Evolutionary conservation across 2,888 invertebrate genomes (phyloP), one percentile per base, ranked within the genome.

Genomic region (Ariolimax columbianus): DNA sequence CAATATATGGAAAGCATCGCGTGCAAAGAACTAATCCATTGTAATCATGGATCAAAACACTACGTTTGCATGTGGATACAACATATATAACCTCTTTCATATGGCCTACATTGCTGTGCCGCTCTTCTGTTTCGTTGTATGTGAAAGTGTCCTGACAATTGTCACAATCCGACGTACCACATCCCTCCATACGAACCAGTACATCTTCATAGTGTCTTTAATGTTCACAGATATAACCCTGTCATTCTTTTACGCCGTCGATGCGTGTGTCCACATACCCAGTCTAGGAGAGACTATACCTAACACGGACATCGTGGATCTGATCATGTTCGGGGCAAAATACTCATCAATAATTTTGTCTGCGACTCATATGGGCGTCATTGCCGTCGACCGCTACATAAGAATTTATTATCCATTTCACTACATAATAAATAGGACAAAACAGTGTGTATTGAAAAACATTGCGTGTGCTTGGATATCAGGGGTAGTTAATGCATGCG

Each of bases 321-420:
- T n/a, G n/a, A 26, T 63, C 59, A 63, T 63, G 59, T 23, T 63
- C 9, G 59, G 59, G 11, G 23, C n/a, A n/a, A n/a, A 63, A 9
- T 77, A 3, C 1, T 47, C 47, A 2, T 33, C 51, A 33, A 3
- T 59, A 7, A 26, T 30, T 30, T 36, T 77, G 55, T 77, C 77
- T 17, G 30, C 19, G 9, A 17, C 59, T 55, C 77, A 77, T 14
- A 30, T 77, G n/a, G 38, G 26, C 2, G 17, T 59, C 33, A 77
- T 77, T 55, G 55, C 77, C 59, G 36, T 51, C 2, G 59, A 63
- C n/a, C 77, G 77, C 33, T 77, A 77, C 59, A 77, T 77, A 59
- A 59, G 59, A 33, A 77, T 77, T 19, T 33, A 23, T 4, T 26
- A 59, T 43, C 77, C 77, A 38, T 80, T 59, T n/a, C 40, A 38